Evolutionary conservation across 2,113 vertebrate species (phyloP).

Genomic region (Paracanthobrama guichenoti): DNA sequence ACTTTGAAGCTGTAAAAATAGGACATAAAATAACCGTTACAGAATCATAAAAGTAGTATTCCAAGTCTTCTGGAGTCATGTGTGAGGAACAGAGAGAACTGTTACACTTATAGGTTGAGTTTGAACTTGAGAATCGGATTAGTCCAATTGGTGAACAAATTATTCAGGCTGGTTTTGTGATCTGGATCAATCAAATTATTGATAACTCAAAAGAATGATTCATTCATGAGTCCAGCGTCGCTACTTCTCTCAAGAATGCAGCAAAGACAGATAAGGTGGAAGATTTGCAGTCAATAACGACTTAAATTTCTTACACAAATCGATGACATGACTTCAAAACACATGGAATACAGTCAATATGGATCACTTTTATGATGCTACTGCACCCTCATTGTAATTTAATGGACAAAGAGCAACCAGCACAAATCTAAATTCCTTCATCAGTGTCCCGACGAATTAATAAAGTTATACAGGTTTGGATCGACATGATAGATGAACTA

Average conservation of each 20-base stretch:
- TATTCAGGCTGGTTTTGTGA: not conserved
- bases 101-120: not conserved
- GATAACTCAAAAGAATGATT: not conserved
- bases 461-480: not conserved
- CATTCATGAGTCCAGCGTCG: not conserved
- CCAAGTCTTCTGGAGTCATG: not conserved
- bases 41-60: not conserved
- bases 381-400: not conserved
- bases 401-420: not conserved
- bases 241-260: not conserved
- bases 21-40: not conserved
- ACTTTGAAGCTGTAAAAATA: not conserved
- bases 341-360: not conserved
- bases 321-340: not conserved
- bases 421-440: not conserved
- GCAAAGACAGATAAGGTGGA: not conserved
- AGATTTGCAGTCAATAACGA: not conserved
- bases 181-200: not conserved
- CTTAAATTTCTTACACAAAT: not conserved
- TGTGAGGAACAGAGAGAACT: not conserved
- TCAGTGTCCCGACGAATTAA: not conserved
- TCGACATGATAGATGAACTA: not conserved
- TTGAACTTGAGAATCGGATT: not conserved
- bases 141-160: not conserved
- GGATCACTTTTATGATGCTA: not conserved